phyloP scores from a whole-genome alignment of 2,888 invertebrate genomes.

The Oscheius sp. region DNA sequence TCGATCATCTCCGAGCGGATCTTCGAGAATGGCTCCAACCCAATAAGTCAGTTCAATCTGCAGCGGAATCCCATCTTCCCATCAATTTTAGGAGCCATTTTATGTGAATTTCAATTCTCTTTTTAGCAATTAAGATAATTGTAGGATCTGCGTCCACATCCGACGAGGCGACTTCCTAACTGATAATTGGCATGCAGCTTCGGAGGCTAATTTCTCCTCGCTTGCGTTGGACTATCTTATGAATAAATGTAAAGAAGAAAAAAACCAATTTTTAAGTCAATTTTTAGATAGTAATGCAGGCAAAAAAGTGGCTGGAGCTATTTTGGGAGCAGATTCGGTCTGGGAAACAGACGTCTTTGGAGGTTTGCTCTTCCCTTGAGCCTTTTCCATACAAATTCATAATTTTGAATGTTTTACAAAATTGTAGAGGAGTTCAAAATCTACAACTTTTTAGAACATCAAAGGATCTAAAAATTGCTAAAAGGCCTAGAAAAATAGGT shows the following conservation, averaged over 20 bases:
- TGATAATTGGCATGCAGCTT: conserved; percentile 23
- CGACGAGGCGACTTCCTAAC: conserved; percentile 32
- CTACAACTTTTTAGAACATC: too few relatives aligned
- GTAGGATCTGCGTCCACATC: conserved; percentile 32
- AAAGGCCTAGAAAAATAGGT: not conserved
- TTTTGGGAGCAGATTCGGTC: not conserved
- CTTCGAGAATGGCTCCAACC: not conserved
- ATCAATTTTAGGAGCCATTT: not conserved
- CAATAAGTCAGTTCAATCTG: not conserved
- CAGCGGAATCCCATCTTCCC: not conserved
- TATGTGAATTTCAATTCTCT: too few relatives aligned
- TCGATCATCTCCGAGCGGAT: conserved; percentile 1
- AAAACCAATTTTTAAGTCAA: not conserved
- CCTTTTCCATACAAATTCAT: too few relatives aligned
- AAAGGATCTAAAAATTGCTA: too few relatives aligned
- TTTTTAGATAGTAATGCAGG: not conserved
- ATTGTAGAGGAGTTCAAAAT: too few relatives aligned
- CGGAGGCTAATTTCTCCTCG: conserved; percentile 22
- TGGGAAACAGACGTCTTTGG: not conserved
- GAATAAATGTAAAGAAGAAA: not conserved
- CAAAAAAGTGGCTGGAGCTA: not conserved
- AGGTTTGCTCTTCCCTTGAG: too few relatives aligned
- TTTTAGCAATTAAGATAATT: not conserved
- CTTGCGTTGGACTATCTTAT: conserved; percentile 22
- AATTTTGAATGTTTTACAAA: too few relatives aligned